Evolutionary conservation across 2,888 invertebrate genomes (phyloP).

Genomic region (Lepetodrilus schrolli): DNA sequence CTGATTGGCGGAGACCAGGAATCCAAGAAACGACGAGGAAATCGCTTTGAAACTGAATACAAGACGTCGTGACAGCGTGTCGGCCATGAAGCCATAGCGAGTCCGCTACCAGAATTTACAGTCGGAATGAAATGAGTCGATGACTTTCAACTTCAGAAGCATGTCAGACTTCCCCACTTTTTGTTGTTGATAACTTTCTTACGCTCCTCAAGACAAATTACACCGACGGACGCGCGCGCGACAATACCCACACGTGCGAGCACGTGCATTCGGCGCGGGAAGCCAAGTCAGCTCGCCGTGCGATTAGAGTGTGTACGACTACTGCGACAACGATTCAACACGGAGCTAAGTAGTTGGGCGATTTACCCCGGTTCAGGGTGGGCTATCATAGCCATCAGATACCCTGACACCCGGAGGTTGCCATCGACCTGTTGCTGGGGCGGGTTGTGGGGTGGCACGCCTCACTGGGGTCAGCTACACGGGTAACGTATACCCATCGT

Average conservation of each 20-base stretch:
- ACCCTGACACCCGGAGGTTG: neutral
- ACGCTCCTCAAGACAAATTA: constrained; percentile 21
- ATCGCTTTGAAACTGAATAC: constrained; percentile 28
- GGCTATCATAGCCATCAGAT: neutral
- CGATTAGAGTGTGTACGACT: neutral
- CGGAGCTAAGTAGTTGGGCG: neutral
- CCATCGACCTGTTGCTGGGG: too few species aligned
- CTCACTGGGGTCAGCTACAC: neutral
- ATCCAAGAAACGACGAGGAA: constrained; percentile 26
- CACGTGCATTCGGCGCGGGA: too few species aligned
- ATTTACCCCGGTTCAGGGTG: neutral
- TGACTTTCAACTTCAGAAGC: constrained; percentile 27
- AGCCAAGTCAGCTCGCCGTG: neutral
- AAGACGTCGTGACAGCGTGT: constrained; percentile 21
- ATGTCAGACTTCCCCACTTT: constrained; percentile 8
- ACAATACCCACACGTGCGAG: neutral
- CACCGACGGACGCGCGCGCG: neutral
- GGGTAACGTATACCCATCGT: neutral
- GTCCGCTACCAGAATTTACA: constrained; percentile 18
- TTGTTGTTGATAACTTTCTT: constrained; percentile 23
- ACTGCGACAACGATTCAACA: neutral
- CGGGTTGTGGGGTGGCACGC: neutral
- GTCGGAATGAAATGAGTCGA: neutral
- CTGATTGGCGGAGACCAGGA: constrained; percentile 28
- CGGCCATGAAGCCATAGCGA: constrained; percentile 5